Conservation (phyloP, 2,113 vertebrate species). For the Bos javanicus region DNA sequence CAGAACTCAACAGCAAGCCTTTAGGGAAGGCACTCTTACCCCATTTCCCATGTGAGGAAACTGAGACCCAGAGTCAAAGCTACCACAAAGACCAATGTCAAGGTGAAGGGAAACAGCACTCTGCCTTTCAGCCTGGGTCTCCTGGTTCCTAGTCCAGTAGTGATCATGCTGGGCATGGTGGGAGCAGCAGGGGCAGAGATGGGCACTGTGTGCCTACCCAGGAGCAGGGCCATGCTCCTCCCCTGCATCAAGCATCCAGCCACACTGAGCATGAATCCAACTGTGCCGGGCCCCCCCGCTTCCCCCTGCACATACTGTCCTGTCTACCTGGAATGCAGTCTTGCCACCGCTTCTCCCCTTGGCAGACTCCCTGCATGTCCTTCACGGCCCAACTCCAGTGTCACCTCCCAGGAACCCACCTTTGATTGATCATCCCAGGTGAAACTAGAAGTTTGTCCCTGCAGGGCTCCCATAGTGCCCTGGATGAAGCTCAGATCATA, state of each 20-base stretch:
- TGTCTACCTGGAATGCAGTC: slow-evolving; percentile 27
- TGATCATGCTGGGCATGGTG: background rate
- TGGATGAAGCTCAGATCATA: background rate
- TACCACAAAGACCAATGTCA: background rate
- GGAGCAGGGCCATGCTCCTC: no score
- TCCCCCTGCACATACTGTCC: background rate
- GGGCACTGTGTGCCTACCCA: background rate
- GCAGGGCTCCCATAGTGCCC: background rate
- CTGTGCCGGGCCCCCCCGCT: fast-evolving
- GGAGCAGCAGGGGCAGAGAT: no score
- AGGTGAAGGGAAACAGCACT: background rate
- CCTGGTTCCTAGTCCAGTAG: background rate
- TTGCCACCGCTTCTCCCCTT: background rate
- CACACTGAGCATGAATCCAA: background rate
- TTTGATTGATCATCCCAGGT: background rate
- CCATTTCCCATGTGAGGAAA: background rate
- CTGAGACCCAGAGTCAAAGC: background rate
- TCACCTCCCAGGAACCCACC: background rate
- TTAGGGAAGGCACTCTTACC: background rate
- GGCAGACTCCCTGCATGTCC: background rate
- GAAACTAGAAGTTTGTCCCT: background rate
- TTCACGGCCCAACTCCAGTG: background rate
- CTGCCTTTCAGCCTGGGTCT: background rate
- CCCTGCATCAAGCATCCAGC: background rate
- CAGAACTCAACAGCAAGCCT: background rate